phyloP scores from a whole-genome alignment of 2,888 invertebrate genomes.

The Chesias legatella region DNA sequence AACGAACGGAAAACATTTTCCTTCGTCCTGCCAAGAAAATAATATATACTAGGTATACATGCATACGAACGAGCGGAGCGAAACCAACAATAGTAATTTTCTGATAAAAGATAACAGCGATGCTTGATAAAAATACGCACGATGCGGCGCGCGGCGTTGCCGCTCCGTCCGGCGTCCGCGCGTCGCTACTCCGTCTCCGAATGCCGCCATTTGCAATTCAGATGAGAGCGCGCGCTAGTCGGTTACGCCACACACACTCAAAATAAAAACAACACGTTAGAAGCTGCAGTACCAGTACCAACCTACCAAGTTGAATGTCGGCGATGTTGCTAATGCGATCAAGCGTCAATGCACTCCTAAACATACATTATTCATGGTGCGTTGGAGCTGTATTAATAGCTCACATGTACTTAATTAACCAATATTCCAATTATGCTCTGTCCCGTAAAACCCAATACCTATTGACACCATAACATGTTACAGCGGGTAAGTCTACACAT shows the following conservation, averaged over 20 bases:
- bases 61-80: constrained; percentile 6
- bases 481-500: not conserved
- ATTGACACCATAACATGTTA: not conserved
- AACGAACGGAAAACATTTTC: constrained; percentile 26
- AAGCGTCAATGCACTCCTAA: constrained; percentile 36
- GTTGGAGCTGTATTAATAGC: not conserved
- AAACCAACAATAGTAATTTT: constrained; percentile 19
- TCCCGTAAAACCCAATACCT: too few species aligned
- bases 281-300: too few species aligned
- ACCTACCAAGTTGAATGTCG: too few species aligned
- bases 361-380: constrained; percentile 4
- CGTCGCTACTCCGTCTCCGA: constrained; percentile 55
- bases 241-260: constrained; percentile 64
- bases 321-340: constrained; percentile 43
- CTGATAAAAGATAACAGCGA: constrained; percentile 43
- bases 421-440: too few species aligned
- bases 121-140: constrained; percentile 70
- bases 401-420: not conserved
- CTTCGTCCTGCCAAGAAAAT: constrained; percentile 25
- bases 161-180: constrained; percentile 38
- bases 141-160: constrained; percentile 54
- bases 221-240: constrained; percentile 53
- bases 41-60: constrained; percentile 2
- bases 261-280: constrained; percentile 71
- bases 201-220: constrained; percentile 69